A percentile compares a stretch with the other conserved stretches of the same genome.
These are phyloP conservation scores for Dicyrtoma fusca DNA, from an alignment of 2,888 invertebrate genomes.

Conservation along the genomic window DNA sequence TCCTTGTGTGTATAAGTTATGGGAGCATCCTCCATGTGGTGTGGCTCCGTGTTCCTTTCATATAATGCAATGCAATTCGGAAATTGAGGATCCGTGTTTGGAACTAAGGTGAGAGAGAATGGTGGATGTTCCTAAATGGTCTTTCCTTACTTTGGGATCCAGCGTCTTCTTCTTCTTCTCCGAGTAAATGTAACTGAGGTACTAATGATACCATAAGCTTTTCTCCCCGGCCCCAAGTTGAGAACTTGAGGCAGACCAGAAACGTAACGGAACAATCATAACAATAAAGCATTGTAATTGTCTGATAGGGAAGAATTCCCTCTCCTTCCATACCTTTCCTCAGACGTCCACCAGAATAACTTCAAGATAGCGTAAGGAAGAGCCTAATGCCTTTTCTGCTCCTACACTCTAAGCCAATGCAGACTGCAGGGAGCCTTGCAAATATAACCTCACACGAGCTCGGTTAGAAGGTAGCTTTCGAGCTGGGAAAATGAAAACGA, in stretches of 20 bases:
- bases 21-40: background rate
- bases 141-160: background rate
- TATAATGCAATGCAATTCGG: no score
- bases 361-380: no score
- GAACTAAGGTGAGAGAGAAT: constrained; percentile 25
- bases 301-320: constrained; percentile 31
- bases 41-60: background rate
- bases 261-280: constrained; percentile 37
- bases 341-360: background rate
- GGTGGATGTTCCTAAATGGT: constrained; percentile 4
- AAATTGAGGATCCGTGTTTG: background rate
- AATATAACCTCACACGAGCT: no score
- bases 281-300: constrained; percentile 44
- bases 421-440: no score
- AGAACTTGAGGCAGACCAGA: constrained; percentile 29
- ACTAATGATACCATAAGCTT: constrained; percentile 33
- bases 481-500: no score
- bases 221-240: constrained; percentile 17
- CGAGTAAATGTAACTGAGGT: constrained; percentile 7
- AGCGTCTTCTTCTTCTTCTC: no score
- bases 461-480: no score
- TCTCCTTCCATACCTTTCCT: background rate
- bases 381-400: no score
- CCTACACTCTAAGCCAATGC: no score
- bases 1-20: constrained; percentile 16